Base-by-base conservation (phyloP, 2,113 vertebrate genomes). In the Desmodus rotundus region DNA sequence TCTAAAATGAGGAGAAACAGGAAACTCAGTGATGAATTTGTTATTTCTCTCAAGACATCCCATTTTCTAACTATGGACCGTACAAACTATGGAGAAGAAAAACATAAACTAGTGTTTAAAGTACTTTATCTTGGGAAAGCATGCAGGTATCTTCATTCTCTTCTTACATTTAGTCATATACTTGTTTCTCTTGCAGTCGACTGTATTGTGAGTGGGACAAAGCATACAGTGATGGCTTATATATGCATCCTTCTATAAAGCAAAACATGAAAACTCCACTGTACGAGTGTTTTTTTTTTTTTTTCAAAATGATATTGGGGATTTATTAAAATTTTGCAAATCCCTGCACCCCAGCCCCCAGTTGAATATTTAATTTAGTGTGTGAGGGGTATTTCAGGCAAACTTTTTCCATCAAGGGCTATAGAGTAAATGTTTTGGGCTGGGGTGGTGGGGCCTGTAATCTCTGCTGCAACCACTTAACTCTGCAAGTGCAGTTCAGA, bases 1-100 rank as follows among this genome's bases (percentile, higher is more conserved):
- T 97, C 99, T 99, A 98, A 97, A 98, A 98, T 78, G 38, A 97
- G 81, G 67, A 97, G 96, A 96, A 84, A 98, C 91, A 97, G 94
- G 72, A 95, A 97, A 78, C 70, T 93, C 90, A 24, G n/a, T 77
- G 45, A 88, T 65, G 58, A 54, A 31, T 54, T 81, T 58, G 22
- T 73, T 63, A 6, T 19, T 19, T 9, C 63, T 87, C 63, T 92
- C 33, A 76, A 74, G 56, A 56, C 33, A 89, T 67, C n/a, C 15
- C 56, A 73, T 52, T 95, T 95, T 88, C 61, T 90, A 89, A 74
- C 26, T 58, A 52, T 4, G 19, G 2, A 45, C 3, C 33, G n/a
- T 26, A 28, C 1, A 20, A 65, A 77, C 19, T 58, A 22, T 28
- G 33, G 72, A 91, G 45, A 72, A 61, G 38, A 47, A 95, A 89